phyloP scores from a whole-genome alignment of 2,113 vertebrate genomes.

The Sinocyclocheilus anshuiensis region DNA sequence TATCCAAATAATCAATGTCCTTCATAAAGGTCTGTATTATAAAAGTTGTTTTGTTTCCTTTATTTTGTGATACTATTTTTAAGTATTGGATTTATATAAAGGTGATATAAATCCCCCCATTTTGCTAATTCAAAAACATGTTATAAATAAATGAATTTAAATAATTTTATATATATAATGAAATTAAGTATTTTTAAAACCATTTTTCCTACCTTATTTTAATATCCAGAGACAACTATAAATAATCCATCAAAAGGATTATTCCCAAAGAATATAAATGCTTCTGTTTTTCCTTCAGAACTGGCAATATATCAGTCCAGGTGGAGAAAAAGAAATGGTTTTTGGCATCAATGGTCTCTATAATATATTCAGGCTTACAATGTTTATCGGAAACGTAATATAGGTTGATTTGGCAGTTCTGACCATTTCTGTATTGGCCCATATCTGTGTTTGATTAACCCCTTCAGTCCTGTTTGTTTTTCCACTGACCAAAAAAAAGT shows the following conservation, averaged over 20 bases:
- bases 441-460: no score
- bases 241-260: not conserved
- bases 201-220: not conserved
- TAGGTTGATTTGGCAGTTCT: not conserved
- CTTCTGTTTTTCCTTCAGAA: not conserved
- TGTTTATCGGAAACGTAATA: not conserved
- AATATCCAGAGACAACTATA: not conserved
- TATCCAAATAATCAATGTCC: slow-evolving; percentile 23
- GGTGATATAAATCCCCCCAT: not conserved
- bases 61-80: not conserved
- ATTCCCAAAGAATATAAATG: not conserved
- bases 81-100: not conserved
- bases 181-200: not conserved
- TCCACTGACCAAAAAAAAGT: no score
- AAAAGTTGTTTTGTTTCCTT: not conserved
- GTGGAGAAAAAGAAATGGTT: not conserved
- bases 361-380: not conserved
- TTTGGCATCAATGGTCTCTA: not conserved
- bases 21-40: not conserved
- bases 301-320: not conserved
- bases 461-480: no score
- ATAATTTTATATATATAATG: not conserved
- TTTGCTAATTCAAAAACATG: not conserved
- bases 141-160: not conserved
- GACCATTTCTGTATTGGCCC: not conserved